A percentile compares a stretch with the other conserved stretches of the same genome.
phyloP scores from a whole-genome alignment of 2,113 vertebrate genomes.

The Crypturellus undulatus region DNA sequence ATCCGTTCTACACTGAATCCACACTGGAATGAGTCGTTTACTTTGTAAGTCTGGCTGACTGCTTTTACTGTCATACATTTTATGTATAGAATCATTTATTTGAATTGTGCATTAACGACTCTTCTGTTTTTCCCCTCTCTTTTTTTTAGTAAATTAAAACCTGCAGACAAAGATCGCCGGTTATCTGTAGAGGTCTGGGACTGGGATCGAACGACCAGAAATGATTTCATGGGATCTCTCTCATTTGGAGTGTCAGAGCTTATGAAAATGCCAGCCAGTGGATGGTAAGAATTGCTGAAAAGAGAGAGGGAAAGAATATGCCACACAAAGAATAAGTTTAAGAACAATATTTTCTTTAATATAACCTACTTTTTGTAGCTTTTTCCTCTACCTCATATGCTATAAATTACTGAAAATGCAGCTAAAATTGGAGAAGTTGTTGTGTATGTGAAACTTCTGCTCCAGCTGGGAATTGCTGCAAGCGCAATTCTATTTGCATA shows the following conservation, averaged over 20 bases:
- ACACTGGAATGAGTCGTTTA: conserved; percentile 94
- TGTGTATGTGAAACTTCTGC: conserved; percentile 1
- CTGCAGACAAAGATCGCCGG: conserved; percentile 91
- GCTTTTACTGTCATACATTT: not conserved
- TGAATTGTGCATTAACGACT: not conserved
- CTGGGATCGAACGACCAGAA: conserved; percentile 95
- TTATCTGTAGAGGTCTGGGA: conserved; percentile 96
- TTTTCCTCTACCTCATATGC: not conserved
- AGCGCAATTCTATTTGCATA: not conserved
- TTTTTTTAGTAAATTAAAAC: conserved; percentile 89
- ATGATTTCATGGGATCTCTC: conserved; percentile 98
- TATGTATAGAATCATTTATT: not conserved
- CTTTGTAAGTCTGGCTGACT: conserved; percentile 84
- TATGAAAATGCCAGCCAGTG: conserved; percentile 89
- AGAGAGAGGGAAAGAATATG: not conserved
- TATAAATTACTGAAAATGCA: not conserved
- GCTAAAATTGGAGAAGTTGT: not conserved
- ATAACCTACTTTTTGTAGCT: not conserved
- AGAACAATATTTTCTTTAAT: not conserved
- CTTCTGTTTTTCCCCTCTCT: not conserved
- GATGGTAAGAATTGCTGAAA: conserved; percentile 83
- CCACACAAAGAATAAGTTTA: not conserved
- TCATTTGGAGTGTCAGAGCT: conserved; percentile 97
- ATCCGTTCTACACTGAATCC: conserved; percentile 96
- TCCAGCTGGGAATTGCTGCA: conserved; percentile 28